Base-by-base conservation (phyloP, 2,888 invertebrate species). In the Agrotis clavis region DNA sequence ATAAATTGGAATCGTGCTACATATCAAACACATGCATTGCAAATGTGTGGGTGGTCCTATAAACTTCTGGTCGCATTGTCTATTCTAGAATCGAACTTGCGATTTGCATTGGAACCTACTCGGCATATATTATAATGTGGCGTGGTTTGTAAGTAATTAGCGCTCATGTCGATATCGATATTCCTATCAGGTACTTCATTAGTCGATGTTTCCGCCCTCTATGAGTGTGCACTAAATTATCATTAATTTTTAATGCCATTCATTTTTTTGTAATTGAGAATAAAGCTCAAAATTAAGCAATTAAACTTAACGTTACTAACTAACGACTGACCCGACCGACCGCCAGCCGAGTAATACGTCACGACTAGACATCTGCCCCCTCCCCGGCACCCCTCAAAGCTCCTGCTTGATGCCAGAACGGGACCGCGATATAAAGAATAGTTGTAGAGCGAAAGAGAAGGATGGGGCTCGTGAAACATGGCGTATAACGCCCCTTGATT, bases 401-500 rank as follows among this genome's bases (percentile, higher is more conserved):
- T 91, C 92, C 91, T 90, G 94, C 92, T 94, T 91, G 90, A 89
- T 88, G 93, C 89, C 88, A 92, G 91, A 95, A 90, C 77, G 93
- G 89, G 94, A 95, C 89, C 88, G 89, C 89, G 85, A 83, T 87
- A 95, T 91, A 85, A 90, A 88, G 87, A 90, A 90, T 90, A 79
- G 81, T 84, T 71, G 83, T 86, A 87, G 96, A 90, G 93, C 81
- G 92, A 96, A 89, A 92, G 93, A 92, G 94, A 95, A 87, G 88
- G 91, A 89, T 88, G 86, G 89, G 91, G 89, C 93, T 93, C 92
- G 94, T 96, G 95, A 96, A 96, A 96, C 96, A 96, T 96, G 96
- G 96, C 96, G 96, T 94, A 96, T 95, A 96, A 96, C 96, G 96
- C 96, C 96, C 95, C 96, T 95, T 96, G 96, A 96, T 96, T 96